Percentiles rank a stretch among this genome's conserved stretches.
phyloP scores from a whole-genome alignment of 1,140 invertebrate species.

The Macrosteles quadrilineatus region DNA sequence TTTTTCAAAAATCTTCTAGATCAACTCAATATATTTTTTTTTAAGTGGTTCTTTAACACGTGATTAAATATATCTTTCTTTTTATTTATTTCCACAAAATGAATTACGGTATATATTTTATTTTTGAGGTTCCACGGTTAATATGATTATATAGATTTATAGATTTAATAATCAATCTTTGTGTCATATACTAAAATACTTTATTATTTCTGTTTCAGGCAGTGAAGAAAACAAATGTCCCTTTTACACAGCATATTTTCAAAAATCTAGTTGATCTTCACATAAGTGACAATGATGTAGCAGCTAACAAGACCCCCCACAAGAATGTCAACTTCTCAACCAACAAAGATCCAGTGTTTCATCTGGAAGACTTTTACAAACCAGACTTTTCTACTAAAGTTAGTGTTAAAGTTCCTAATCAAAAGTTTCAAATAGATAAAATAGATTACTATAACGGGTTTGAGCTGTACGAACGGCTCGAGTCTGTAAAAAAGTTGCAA shows the following conservation, averaged over 20 bases:
- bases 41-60: too few species aligned
- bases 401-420: background rate
- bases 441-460: slow-evolving; percentile 12
- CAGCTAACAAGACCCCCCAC: background rate
- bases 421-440: slow-evolving; percentile 7
- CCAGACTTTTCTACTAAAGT: slow-evolving; percentile 1
- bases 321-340: background rate
- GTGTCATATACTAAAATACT: too few species aligned
- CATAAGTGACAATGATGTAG: background rate
- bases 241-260: slow-evolving; percentile 6
- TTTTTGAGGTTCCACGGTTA: too few species aligned
- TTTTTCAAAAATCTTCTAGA: too few species aligned
- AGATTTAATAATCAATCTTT: too few species aligned
- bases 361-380: background rate
- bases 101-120: too few species aligned
- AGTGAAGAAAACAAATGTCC: background rate
- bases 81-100: too few species aligned
- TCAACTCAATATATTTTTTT: too few species aligned
- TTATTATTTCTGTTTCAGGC: background rate
- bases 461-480: background rate
- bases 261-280: slow-evolving; percentile 4
- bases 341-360: background rate
- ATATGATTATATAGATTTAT: too few species aligned
- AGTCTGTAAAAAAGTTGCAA: background rate
- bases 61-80: too few species aligned